Conservation (phyloP, 2,113 vertebrate species). For the Pseudorhombus dupliciocellatus region DNA sequence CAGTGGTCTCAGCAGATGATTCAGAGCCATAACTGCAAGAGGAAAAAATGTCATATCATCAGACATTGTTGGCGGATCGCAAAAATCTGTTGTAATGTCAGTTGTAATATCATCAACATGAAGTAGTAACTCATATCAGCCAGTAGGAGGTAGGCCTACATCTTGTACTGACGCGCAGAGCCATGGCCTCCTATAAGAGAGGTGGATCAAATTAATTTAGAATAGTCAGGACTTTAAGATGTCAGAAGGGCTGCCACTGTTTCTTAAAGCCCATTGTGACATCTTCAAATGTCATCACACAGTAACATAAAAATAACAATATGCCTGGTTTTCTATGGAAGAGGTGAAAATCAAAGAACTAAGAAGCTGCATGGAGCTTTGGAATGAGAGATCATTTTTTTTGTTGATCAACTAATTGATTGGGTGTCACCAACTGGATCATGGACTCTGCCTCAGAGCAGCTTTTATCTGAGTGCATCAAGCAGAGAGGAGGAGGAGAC, state of each 20-base stretch:
- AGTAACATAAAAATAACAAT: too few species aligned
- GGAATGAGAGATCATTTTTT: not conserved
- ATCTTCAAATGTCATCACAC: not conserved
- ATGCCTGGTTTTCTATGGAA: too few species aligned
- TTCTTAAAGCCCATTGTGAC: too few species aligned
- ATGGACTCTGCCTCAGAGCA: not conserved
- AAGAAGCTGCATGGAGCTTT: not conserved
- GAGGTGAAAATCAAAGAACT: too few species aligned
- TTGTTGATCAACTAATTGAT: not conserved
- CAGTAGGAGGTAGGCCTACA: slow-evolving; percentile 73
- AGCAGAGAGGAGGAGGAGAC: not conserved
- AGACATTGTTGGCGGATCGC: not conserved
- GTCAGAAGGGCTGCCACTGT: too few species aligned
- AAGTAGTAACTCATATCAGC: slow-evolving; percentile 61
- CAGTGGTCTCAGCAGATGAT: slow-evolving; percentile 77
- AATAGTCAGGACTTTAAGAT: too few species aligned
- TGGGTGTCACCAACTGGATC: not conserved
- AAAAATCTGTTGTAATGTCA: not conserved
- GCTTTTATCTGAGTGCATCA: not conserved
- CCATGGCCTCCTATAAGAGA: not conserved
- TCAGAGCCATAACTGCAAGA: slow-evolving; percentile 76
- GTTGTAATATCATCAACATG: slow-evolving; percentile 11
- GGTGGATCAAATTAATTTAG: not conserved
- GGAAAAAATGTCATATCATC: not conserved
- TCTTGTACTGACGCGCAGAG: slow-evolving; percentile 10